Percentiles rank a stretch among this genome's conserved stretches.
phyloP scores from a whole-genome alignment of 2,113 vertebrate species.

The Corythaixoides concolor region DNA sequence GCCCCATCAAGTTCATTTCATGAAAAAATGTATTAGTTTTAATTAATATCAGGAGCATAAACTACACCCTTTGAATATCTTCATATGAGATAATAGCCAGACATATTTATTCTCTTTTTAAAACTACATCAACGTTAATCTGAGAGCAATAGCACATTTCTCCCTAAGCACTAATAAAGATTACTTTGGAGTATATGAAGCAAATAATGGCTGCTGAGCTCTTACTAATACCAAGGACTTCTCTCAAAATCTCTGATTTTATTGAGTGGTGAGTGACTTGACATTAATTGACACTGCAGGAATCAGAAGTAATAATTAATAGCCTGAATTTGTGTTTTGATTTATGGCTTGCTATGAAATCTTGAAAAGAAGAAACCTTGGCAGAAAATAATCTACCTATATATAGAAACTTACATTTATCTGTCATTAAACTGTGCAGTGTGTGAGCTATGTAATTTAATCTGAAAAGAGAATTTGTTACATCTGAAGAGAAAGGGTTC shows the following conservation, averaged over 20 bases:
- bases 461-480: not conserved
- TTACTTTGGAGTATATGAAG: not conserved
- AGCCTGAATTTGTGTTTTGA: not conserved
- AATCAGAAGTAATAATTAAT: conserved; percentile 7
- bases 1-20: not conserved
- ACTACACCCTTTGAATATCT: not conserved
- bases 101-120: not conserved
- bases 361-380: not conserved
- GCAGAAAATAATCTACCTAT: not conserved
- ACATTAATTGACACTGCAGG: not conserved
- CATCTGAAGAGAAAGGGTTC: not conserved
- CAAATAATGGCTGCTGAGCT: not conserved
- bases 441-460: not conserved
- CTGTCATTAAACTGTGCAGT: not conserved
- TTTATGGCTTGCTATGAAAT: not conserved
- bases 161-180: not conserved
- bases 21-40: not conserved
- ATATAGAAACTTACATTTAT: not conserved
- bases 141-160: not conserved
- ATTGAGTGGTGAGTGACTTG: not conserved
- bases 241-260: not conserved
- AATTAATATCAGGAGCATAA: not conserved
- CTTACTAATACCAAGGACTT: not conserved
- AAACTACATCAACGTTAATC: not conserved
- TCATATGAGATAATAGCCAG: not conserved